Evolutionary conservation across 2,888 invertebrate genomes (phyloP).

Genomic region (Pollenia griseotomentosa): DNA sequence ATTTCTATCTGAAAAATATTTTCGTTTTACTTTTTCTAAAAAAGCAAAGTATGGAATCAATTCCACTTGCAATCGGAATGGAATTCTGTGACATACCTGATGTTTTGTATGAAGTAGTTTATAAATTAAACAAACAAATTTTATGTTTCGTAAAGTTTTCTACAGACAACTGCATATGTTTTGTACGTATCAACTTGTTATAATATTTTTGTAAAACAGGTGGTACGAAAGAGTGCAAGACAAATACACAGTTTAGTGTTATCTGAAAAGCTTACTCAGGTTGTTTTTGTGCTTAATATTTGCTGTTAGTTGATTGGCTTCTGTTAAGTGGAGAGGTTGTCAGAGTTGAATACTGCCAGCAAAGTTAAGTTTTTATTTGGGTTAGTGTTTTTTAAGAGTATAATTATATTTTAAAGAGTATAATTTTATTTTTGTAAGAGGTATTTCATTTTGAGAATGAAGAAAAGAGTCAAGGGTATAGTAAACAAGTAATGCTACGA

Average conservation of each 20-base stretch:
- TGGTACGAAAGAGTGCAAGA: neutral
- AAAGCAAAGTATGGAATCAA: too few species aligned
- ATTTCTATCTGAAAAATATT: too few species aligned
- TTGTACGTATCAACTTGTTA: too few species aligned
- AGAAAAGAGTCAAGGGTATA: neutral
- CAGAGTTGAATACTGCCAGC: neutral
- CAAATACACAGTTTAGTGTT: neutral
- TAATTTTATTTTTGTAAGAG: neutral
- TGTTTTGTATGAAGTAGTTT: too few species aligned
- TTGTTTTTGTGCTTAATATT: conserved; percentile 17
- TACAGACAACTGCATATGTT: too few species aligned
- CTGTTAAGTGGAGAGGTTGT: conserved; percentile 29
- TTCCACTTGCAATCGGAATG: too few species aligned
- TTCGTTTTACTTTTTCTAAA: too few species aligned
- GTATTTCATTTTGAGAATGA: too few species aligned
- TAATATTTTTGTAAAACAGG: conserved; percentile 8
- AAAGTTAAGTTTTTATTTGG: neutral
- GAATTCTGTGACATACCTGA: too few species aligned
- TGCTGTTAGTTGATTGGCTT: conserved; percentile 35
- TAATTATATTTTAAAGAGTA: neutral
- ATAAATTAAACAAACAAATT: too few species aligned
- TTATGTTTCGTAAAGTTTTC: too few species aligned
- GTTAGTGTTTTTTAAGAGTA: conserved; percentile 15
- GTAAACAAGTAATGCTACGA: too few species aligned
- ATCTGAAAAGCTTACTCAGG: neutral